phyloP scores from a whole-genome alignment of 2,888 invertebrate genomes.

The Stenolophus ochropezus region DNA sequence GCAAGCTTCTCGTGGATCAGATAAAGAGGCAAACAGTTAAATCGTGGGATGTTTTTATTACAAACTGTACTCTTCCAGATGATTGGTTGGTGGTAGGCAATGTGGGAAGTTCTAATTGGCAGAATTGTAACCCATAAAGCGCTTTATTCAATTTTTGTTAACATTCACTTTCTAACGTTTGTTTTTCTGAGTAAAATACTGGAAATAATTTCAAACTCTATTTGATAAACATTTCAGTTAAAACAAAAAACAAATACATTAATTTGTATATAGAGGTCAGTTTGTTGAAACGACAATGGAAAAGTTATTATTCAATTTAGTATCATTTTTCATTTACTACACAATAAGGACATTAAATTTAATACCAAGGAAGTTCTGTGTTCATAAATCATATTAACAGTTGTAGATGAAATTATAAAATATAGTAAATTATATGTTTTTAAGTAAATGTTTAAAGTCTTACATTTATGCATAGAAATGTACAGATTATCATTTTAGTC shows the following conservation, averaged over 20 bases:
- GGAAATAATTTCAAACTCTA: background rate
- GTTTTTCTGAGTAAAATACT: background rate
- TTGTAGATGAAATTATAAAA: no score
- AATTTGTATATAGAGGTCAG: background rate
- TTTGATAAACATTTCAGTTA: background rate
- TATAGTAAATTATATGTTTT: background rate
- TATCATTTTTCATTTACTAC: conserved; percentile 20
- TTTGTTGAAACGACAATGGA: background rate
- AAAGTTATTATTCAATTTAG: conserved; percentile 21
- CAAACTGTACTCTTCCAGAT: background rate
- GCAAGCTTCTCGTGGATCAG: background rate
- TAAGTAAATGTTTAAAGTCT: no score
- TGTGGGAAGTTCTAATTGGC: conserved; percentile 30
- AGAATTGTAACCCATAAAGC: background rate
- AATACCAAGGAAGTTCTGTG: background rate
- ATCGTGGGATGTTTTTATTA: background rate
- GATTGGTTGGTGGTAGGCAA: conserved; percentile 18
- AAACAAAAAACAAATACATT: background rate
- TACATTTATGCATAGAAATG: no score
- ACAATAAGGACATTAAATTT: background rate
- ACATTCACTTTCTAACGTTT: background rate
- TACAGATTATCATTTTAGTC: no score
- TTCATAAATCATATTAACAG: background rate
- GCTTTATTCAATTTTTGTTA: conserved; percentile 2
- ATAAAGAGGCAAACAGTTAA: conserved; percentile 3